phyloP scores from a whole-genome alignment of 37 sponge, comb jelly and placozoan genomes.

The Tethya wilhelma region DNA sequence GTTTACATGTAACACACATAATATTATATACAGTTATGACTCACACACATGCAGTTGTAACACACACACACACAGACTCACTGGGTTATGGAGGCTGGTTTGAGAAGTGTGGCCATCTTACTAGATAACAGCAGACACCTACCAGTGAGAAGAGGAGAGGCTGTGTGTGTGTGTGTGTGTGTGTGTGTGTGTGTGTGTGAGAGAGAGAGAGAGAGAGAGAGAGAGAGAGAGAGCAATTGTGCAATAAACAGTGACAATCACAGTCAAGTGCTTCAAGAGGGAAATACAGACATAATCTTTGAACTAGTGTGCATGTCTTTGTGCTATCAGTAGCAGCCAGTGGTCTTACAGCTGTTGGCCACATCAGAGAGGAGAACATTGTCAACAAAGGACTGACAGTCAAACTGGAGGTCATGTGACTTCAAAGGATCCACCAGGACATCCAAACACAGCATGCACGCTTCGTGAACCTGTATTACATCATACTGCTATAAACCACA shows the following conservation, averaged over 20 bases:
- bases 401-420: constrained; percentile 22
- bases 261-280: too few species aligned
- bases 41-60: background rate
- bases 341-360: too few species aligned
- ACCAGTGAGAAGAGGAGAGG: constrained; percentile 58
- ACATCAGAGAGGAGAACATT: constrained; percentile 49
- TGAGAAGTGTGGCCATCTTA: constrained; percentile 54
- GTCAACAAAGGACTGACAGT: constrained; percentile 28
- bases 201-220: too few species aligned
- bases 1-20: background rate
- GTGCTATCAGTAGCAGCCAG: too few species aligned
- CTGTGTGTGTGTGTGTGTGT: constrained; percentile 1
- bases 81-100: constrained; percentile 29
- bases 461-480: constrained; percentile 57
- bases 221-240: too few species aligned
- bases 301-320: too few species aligned
- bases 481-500: background rate
- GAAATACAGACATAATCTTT: too few species aligned
- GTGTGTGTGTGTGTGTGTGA: too few species aligned
- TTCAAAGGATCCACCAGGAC: constrained; percentile 28
- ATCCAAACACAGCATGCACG: constrained; percentile 55
- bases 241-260: too few species aligned
- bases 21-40: background rate
- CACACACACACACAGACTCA: background rate
- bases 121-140: constrained; percentile 74